A percentile compares a stretch with the other conserved stretches of the same genome.
Evolutionary conservation across 2,797 vertebrate genomes (phyloP).

Genomic region (Notamacropus eugenii): DNA sequence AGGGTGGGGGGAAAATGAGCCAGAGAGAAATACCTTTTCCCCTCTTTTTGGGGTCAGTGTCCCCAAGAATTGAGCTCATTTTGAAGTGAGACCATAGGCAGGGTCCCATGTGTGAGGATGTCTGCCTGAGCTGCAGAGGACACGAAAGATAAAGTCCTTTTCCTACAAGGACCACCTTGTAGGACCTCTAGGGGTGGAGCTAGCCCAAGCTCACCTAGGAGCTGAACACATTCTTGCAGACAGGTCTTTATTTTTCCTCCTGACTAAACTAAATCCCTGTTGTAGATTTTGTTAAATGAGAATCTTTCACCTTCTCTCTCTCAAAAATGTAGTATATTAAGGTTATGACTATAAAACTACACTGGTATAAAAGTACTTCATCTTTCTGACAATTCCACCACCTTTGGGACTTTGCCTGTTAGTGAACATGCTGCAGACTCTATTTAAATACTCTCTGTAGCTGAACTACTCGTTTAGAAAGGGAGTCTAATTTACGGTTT

Average conservation of each 20-base stretch:
- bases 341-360: background rate
- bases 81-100: background rate
- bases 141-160: background rate
- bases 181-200: background rate
- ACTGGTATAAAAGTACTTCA: background rate
- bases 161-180: background rate
- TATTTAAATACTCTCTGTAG: background rate
- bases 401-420: background rate
- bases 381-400: background rate
- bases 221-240: background rate
- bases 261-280: background rate
- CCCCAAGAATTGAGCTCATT: background rate
- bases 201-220: background rate
- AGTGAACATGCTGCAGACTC: background rate
- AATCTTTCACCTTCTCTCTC: background rate
- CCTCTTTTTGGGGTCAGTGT: background rate
- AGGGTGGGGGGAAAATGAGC: background rate
- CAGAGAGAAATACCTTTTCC: background rate
- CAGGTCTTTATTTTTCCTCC: background rate
- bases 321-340: slow-evolving; percentile 2
- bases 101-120: background rate
- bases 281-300: background rate
- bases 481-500: background rate
- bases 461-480: background rate
- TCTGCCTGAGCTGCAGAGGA: background rate